These are phyloP conservation scores for Mustela lutreola DNA, from an alignment of 2,113 vertebrate species.

Conservation along the genomic window DNA sequence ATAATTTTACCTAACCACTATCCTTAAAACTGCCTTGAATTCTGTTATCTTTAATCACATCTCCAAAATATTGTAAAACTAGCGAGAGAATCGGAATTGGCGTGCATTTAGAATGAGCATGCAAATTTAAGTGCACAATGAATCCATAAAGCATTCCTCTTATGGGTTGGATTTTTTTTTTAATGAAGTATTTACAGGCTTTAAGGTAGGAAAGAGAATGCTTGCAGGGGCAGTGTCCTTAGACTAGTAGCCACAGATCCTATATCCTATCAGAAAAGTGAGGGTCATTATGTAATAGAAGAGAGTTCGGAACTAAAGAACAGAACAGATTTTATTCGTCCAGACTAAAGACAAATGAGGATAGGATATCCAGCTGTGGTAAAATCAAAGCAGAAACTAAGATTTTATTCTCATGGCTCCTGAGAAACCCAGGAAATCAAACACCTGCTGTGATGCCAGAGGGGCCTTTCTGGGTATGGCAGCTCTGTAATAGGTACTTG, in stretches of 20 bases:
- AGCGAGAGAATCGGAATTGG: not conserved
- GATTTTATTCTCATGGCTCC: slow-evolving; percentile 12
- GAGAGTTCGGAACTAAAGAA: not conserved
- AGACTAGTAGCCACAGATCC: not conserved
- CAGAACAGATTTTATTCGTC: slow-evolving; percentile 18
- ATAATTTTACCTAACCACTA: slow-evolving; percentile 29
- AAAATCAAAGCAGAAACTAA: slow-evolving; percentile 50
- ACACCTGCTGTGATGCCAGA: not conserved
- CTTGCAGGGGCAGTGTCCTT: not conserved
- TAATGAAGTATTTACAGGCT: not conserved
- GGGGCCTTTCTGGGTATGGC: not conserved
- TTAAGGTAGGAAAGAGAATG: not conserved
- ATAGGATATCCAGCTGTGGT: not conserved
- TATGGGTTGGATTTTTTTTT: not conserved
- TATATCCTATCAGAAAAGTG: not conserved
- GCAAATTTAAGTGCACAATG: not conserved
- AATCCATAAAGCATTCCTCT: not conserved
- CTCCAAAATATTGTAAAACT: slow-evolving; percentile 30
- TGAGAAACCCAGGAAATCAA: slow-evolving; percentile 25
- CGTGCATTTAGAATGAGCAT: not conserved
- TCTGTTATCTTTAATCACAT: slow-evolving; percentile 42
- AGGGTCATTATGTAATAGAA: not conserved
- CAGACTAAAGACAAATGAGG: slow-evolving; percentile 1
- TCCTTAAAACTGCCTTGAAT: slow-evolving; percentile 38
- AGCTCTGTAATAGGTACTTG: not conserved